Base-by-base conservation (phyloP, 2,888 invertebrate species). In the Drosophila pseudotalamancana region DNA sequence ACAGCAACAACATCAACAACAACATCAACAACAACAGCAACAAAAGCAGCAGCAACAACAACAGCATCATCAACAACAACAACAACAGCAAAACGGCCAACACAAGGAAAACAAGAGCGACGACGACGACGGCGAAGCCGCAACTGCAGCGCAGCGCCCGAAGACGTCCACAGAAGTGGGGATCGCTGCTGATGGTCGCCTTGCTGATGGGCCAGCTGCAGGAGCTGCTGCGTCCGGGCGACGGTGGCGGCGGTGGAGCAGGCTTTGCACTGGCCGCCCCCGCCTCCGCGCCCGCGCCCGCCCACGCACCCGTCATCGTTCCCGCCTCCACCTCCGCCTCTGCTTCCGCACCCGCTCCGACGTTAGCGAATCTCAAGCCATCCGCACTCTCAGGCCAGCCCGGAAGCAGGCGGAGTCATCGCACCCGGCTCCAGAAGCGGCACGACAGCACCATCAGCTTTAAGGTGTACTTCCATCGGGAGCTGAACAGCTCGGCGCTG, bases 71-170 rank as follows among this genome's bases (percentile, higher is more conserved):
- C 40, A 57, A 25, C 43, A 48, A n/a, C 32, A 32, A 37, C 40
- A 53, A 53, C 35, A 73, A 25, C 45, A 67, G n/a, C 80, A 89
- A 87, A 78, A 90, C 90, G 90, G 90, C 89, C 70, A 78, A 70
- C 67, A 60, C 72, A 66, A 61, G 55, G 61, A 53, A 49, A 51
- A 45, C 51, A 39, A 21, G 49, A 64, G 31, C 53, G 49, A 27
- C 49, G 62, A 54, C 61, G 72, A 16, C 63, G 61, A 62, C 63
- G 68, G 68, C 54, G 68, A 45, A 19, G 54, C 50, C 50, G 57
- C 63, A 43, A 23, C 39, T 37, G 45, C 43, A 51, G 66, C 35
- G 23, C 66, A 60, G 29, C 61, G 48, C 59, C 61, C 56, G 70
- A 40, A 34, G 51, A 64, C 57, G 63, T 60, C 59, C 31, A 14